phyloP scores from a whole-genome alignment of 1,140 invertebrate species.

The Ostrea denselamellosa region DNA sequence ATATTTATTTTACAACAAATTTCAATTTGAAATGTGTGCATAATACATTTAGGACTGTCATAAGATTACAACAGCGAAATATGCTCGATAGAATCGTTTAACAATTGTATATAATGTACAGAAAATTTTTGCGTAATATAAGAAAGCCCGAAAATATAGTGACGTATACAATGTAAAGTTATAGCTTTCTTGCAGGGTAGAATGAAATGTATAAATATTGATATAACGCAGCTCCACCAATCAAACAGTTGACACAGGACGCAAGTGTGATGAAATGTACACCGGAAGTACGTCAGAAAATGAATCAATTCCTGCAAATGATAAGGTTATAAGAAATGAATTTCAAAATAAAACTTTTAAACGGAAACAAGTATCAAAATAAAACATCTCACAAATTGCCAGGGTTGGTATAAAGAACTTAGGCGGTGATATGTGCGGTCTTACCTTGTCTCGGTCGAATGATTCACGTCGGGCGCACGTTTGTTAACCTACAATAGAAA shows the following conservation, averaged over 20 bases:
- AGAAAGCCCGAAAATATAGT: neutral
- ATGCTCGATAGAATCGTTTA: neutral
- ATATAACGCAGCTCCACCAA: neutral
- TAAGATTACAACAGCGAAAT: too few species aligned
- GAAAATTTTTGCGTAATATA: neutral
- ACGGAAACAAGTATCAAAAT: neutral
- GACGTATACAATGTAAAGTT: neutral
- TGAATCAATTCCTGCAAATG: conserved; percentile 11
- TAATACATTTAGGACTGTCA: too few species aligned
- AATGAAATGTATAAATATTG: neutral
- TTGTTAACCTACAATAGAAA: neutral
- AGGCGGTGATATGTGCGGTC: neutral
- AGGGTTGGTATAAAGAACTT: neutral
- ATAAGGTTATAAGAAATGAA: neutral
- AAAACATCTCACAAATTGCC: neutral
- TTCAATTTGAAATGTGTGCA: neutral
- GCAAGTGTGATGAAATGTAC: conserved; percentile 33
- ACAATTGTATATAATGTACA: neutral
- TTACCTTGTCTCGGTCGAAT: neutral
- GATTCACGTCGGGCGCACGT: neutral
- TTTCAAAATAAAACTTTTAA: neutral
- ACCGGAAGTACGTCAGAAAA: conserved; percentile 31
- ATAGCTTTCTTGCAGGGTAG: neutral
- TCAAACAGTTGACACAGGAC: conserved; percentile 12
- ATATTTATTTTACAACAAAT: conserved; percentile 1